Base-by-base conservation (phyloP, 2,888 invertebrate genomes). In the Pseudococcus longispinus region DNA sequence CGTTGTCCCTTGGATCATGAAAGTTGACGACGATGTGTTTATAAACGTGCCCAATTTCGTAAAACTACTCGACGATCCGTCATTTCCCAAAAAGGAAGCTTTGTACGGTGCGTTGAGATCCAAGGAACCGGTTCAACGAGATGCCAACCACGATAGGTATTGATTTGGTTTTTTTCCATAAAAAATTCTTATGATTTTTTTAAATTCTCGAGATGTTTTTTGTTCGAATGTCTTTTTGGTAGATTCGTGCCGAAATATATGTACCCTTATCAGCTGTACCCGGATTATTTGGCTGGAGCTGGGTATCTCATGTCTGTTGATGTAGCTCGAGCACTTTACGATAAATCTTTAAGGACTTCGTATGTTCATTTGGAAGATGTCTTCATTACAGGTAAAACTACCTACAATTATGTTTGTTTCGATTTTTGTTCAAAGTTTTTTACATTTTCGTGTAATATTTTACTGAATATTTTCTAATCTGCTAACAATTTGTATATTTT, bases 1-100 rank as follows among this genome's bases (percentile, higher is more conserved):
- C 29, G 89, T 90, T 51, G 93, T 93, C 0, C 93, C 93, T 77
- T 96, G 94, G 91, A 92, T 96, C 29, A 92, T 97, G 90, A 97
- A 97, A 92, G 95, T 95, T 5, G 96, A 97, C 89, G 96, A 97
- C 89, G 97, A 97, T 89, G 95, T 96, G 92, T 96, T 95, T 90
- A 93, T 97, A 0, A 96, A 96, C 90, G 91, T 96, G 87, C 93
- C 94, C n/a, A 93, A 93, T 89, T 91, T 96, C 32, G 90, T 95
- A 85, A 90, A 90, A 51, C 42, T 83, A 9, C 26, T 87, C 37
- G 94, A 94, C 29, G 44, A 51, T 77, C 18, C 51, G 11, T 26
- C 51, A 0, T n/a, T 44, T 18, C 29, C 74, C 3, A 20, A 77
- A 46, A 5, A 23, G 6, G 9, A n/a, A 20, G 74, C 51, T n/a